Evolutionary conservation across 2,797 vertebrate genomes (phyloP), one percentile per base, ranked within the genome.

Genomic region (Gymnoscopelus braueri): DNA sequence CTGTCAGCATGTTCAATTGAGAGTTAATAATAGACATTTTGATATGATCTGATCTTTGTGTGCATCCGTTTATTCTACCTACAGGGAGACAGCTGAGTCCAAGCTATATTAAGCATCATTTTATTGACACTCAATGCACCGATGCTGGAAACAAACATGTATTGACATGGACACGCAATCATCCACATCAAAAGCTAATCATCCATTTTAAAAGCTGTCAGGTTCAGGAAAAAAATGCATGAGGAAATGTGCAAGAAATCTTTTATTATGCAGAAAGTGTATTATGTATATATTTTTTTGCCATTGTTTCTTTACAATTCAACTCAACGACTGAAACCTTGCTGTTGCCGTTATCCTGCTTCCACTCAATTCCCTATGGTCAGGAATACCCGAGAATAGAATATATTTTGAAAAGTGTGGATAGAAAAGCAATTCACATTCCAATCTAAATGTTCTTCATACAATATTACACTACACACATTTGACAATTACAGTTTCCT

Each of bases 11-110:
- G 73, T 77, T 80, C 47, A 60, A 65, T 67, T 63, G 57, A 4
- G 56, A 87, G 84, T 69, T 87, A 87, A 86, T 84, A 87, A 92
- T 88, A 89, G 78, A 81, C 78, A 5, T 67, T 69, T 39, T 77
- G 67, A 80, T 67, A 55, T 78, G 79, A 87, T 78, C 73, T 61
- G 49, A 81, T 72, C 65, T 58, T 39, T 50, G 65, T n/a, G 60
- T 11, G 78, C 72, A 71, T 75, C 53, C 79, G 74, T 75, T 81
- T 67, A 62, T 74, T 76, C 67, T 63, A 71, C 53, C 72, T 81
- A 85, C 53, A 72, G 3, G 12, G 54, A 72, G 65, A 71, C 44
- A 69, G 71, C 61, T 71, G 47, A 74, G 76, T 48, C 60, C 32
- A 54, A 24, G 69, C 81, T 90, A 88, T 80, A 82, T 90, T 79